Evolutionary conservation across 2,113 vertebrate species (phyloP).

Genomic region (Psophia crepitans): DNA sequence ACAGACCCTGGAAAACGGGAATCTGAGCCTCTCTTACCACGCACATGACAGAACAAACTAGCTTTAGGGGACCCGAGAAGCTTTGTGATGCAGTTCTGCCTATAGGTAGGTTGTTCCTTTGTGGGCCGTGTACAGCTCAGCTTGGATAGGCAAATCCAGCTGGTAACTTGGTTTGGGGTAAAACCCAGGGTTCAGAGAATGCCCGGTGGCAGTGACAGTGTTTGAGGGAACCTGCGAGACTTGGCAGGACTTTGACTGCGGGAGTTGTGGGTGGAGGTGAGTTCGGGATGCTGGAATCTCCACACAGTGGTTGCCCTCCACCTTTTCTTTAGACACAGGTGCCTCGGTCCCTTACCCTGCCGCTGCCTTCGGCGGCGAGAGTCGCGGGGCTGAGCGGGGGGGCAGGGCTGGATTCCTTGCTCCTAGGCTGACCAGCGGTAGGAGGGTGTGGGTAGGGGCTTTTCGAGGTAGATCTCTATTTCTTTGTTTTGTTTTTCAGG

Average conservation of each 20-base stretch:
- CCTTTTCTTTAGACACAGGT: neutral
- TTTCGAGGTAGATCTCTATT: neutral
- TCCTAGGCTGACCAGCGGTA: neutral
- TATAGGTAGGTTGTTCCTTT: neutral
- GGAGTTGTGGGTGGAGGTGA: neutral
- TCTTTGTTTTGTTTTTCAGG: neutral
- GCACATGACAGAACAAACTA: neutral
- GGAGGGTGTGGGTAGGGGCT: neutral
- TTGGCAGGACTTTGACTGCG: neutral
- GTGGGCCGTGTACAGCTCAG: neutral
- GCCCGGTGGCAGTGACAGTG: accelerated
- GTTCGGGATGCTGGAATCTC: accelerated
- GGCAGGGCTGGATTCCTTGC: neutral
- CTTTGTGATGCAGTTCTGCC: neutral
- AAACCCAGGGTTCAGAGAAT: neutral
- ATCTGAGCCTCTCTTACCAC: neutral
- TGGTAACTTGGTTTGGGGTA: neutral
- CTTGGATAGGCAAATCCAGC: neutral
- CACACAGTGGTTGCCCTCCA: neutral
- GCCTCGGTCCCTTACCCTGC: neutral
- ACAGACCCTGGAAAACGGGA: neutral
- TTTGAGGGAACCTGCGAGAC: neutral
- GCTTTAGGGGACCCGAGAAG: neutral
- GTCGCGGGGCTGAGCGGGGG: neutral
- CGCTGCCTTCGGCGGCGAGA: neutral